phyloP scores from a whole-genome alignment of 2,888 invertebrate genomes.

The Thecocarcelia acutangulata region DNA sequence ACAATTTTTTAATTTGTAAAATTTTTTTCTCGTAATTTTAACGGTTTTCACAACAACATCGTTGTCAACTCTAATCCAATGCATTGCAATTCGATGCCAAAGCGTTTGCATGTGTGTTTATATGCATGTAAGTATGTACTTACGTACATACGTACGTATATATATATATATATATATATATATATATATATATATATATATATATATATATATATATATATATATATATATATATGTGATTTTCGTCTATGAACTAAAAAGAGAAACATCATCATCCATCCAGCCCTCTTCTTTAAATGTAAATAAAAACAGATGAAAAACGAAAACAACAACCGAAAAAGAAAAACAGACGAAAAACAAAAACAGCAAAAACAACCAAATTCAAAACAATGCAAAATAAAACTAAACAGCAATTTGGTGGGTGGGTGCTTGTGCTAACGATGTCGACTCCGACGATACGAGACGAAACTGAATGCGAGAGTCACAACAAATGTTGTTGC shows the following conservation, averaged over 20 bases:
- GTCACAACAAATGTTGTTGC: slow-evolving; percentile 52
- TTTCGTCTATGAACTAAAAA: slow-evolving; percentile 58
- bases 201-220: background rate
- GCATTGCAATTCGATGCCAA: slow-evolving; percentile 1
- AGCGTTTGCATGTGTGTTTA: background rate
- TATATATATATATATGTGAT: background rate
- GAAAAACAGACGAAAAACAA: slow-evolving; percentile 66
- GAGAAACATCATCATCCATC: slow-evolving; percentile 66
- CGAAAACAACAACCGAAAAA: slow-evolving; percentile 59
- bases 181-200: background rate
- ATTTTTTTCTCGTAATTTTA: background rate
- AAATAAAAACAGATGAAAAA: slow-evolving; percentile 67
- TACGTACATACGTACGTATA: background rate
- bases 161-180: background rate
- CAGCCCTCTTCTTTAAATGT: slow-evolving; percentile 65
- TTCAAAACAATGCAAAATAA: slow-evolving; percentile 79
- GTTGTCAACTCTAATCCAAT: slow-evolving; percentile 41
- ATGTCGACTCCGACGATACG: slow-evolving; percentile 34
- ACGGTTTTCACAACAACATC: background rate
- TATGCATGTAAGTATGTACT: background rate
- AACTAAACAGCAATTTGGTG: slow-evolving; percentile 74
- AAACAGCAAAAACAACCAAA: slow-evolving; percentile 74
- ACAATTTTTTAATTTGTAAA: too few relatives aligned
- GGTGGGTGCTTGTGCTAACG: slow-evolving; percentile 64
- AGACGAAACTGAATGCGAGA: slow-evolving; percentile 47